Evolutionary conservation across 2,113 vertebrate genomes (phyloP), one percentile per base, ranked within the genome.

Genomic region (Lophochroa leadbeateri): DNA sequence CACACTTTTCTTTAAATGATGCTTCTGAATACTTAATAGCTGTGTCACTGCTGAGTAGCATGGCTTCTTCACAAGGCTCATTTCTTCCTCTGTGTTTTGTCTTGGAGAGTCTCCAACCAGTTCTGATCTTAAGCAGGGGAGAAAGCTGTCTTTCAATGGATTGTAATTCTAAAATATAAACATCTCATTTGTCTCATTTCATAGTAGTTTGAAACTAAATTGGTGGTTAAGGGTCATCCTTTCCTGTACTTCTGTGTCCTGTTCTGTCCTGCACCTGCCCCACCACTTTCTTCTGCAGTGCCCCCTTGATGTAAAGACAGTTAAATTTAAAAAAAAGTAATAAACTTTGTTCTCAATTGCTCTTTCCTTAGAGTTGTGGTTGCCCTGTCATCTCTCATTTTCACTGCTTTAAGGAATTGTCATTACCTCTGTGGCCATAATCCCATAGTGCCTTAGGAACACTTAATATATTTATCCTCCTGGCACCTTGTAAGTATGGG

Each of bases 401-500:
- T 79, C 68, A 24, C 67, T 85, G 18, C 70, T 63, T 82, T 85
- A 82, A 65, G 75, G 52, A 95, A 91, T 5, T 90, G 39, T 35
- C 39, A 35, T 90, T 84, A 69, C 85, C 53, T 86, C 70, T 88
- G 46, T 92, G 74, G 35, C 76, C 19, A 13, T 88, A 91, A 90
- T 92, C 80, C 50, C 50, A 12, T 31, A 83, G 63, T 85, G 60
- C 50, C 55, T 94, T 94, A 85, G 85, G 85, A 88, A 55, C 31
- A 46, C 67, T 96, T 91, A 76, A 90, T 90, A 29, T 80, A 87
- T 94, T 91, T 96, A 91, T 91, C 82, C 78, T 86, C 84, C 87
- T 92, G 71, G 80, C 78, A 82, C 53, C 19, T 80, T 91, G 24
- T 91, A 87, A 81, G 46, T 82, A 60, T 11, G n/a, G 58, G n/a